phyloP scores from a whole-genome alignment of 2,888 invertebrate species.

The Rhaphigaster nebulosa region DNA sequence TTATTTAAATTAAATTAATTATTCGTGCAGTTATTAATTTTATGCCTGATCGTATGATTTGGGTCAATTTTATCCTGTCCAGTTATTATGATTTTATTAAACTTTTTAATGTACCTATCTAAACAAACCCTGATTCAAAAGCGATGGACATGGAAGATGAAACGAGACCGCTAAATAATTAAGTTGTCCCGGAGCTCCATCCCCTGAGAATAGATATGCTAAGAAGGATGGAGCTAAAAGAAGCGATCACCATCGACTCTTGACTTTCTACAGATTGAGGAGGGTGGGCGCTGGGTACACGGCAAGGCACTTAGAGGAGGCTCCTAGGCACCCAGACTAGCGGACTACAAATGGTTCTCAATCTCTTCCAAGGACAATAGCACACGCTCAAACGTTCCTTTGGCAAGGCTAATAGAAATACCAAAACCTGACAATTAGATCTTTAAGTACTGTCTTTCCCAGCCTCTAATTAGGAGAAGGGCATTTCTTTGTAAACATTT shows the following conservation, averaged over 20 bases:
- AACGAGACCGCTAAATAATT: constrained; percentile 12
- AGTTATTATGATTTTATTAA: background rate
- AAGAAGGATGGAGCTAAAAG: background rate
- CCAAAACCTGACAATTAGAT: background rate
- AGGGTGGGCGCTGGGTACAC: constrained; percentile 15
- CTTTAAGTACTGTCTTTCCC: background rate
- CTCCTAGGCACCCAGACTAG: background rate
- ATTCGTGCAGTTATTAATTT: no score
- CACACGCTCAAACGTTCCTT: background rate
- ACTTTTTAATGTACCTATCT: background rate
- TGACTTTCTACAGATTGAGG: background rate
- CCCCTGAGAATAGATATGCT: background rate
- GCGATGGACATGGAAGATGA: background rate
- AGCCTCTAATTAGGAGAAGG: background rate
- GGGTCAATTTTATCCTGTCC: no score
- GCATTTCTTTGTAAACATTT: background rate
- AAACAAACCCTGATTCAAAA: background rate
- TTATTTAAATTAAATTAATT: no score
- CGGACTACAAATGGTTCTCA: constrained; percentile 14
- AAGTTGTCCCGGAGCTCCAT: background rate
- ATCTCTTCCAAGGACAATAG: constrained; percentile 36
- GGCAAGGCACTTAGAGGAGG: constrained; percentile 27
- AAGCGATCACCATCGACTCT: background rate
- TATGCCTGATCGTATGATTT: no score
- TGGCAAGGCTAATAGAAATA: background rate